Evolutionary conservation across 2,113 vertebrate species (phyloP), one percentile per base, ranked within the genome.

Genomic region (Alexandromys fortis): DNA sequence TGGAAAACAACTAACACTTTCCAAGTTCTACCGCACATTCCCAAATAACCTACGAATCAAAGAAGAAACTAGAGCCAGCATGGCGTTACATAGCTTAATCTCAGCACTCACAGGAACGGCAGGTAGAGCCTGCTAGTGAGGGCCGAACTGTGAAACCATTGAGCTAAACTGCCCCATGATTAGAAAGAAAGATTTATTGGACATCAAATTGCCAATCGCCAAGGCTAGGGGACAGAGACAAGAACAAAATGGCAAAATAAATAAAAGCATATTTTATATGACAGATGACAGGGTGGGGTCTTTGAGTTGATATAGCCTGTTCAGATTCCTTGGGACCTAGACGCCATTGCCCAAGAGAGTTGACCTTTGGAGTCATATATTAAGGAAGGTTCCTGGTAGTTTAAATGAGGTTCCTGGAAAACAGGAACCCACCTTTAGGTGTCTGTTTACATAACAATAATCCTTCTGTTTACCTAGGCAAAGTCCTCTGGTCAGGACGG

Each of bases 1-100:
- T 72, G 10, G 28, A 52, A 91, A 86, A 82, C 49, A 11, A 10
- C n/a, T 85, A 83, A 90, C 91, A 89, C 89, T 91, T 42, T 91
- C 35, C 19, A 91, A 89, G 81, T 93, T 86, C 89, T 12, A 33
- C 30, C 68, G 24, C 21, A 83, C 4, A n/a, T 17, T 87, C 90
- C 65, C 95, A 92, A 87, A 86, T 73, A 90, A 91, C 22, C 4
- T 73, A 28, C 75, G 52, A 22, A 38, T 78, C 16, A 85, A 93
- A 70, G 42, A 93, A 94, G n/a, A 91, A 79, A 83, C 42, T 77
- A 35, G 47, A 89, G 26, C 24, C 2, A 81, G 61, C n/a, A 10
- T 63, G 58, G 24, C 1, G 24, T 42, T 42, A 58, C 81, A 42
- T 30, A 63, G 7, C 81, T 83, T 83, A 42, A 65, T 83, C 58